phyloP scores from a whole-genome alignment of 2,113 vertebrate genomes.

The Coptodon rendalli region DNA sequence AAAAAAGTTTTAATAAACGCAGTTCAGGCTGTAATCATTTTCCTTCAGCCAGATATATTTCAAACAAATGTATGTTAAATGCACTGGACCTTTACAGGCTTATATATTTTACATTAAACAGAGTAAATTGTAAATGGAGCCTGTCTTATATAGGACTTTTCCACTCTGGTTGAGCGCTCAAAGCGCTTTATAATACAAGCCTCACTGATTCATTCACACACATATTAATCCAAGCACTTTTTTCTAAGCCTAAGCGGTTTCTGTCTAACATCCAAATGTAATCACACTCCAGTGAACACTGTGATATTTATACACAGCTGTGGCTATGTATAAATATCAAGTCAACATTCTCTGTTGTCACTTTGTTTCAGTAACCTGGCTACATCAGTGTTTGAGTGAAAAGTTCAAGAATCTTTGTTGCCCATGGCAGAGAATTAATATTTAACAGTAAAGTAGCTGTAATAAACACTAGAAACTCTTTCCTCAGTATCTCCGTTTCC shows the following conservation, averaged over 20 bases:
- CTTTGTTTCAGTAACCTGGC: not conserved
- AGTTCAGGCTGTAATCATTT: not conserved
- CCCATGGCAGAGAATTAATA: not conserved
- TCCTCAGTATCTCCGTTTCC: not conserved
- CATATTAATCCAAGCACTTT: not conserved
- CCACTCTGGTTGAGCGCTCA: not conserved
- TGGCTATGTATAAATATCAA: not conserved
- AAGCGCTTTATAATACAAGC: not conserved
- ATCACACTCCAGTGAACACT: not conserved
- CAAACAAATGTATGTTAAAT: not conserved
- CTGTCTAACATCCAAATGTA: not conserved
- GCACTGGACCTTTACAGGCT: not conserved
- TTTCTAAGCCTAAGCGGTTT: not conserved
- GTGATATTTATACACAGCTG: not conserved
- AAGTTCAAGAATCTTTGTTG: not conserved
- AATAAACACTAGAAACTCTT: not conserved
- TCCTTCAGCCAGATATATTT: not conserved
- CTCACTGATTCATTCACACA: not conserved
- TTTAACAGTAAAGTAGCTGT: not conserved
- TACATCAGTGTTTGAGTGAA: not conserved
- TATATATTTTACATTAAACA: not conserved
- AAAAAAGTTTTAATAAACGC: not conserved
- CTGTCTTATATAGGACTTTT: not conserved
- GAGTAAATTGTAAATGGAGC: not conserved
- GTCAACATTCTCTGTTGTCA: not conserved